phyloP scores from a whole-genome alignment of 2,113 vertebrate species.

The Malaclemys terrapin region DNA sequence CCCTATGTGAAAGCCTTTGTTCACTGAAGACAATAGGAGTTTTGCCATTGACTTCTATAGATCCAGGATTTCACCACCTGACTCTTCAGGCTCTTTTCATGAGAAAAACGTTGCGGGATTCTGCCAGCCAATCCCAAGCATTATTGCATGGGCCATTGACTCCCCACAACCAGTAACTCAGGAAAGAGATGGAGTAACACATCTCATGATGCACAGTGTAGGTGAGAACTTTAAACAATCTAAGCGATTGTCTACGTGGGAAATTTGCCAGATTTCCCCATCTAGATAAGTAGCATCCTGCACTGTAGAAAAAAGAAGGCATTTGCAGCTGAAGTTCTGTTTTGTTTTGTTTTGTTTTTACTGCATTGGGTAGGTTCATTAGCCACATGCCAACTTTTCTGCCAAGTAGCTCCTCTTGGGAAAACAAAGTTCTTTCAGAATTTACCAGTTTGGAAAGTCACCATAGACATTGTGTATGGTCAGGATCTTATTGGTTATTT shows the following conservation, averaged over 20 bases:
- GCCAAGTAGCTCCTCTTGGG: neutral
- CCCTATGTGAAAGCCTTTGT: neutral
- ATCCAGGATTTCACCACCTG: fast-evolving
- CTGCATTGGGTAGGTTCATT: neutral
- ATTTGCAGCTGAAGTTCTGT: fast-evolving
- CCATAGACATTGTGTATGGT: neutral
- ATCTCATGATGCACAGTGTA: too few species aligned
- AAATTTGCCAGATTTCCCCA: fast-evolving
- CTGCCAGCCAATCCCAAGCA: too few species aligned
- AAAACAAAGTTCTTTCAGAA: neutral
- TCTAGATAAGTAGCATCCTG: neutral
- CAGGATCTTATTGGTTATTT: neutral
- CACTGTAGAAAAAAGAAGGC: neutral
- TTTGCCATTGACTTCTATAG: neutral
- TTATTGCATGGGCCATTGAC: too few species aligned
- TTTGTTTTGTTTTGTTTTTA: neutral
- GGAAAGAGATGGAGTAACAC: too few species aligned
- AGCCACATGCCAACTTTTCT: neutral
- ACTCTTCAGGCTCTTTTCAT: neutral
- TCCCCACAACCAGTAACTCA: too few species aligned
- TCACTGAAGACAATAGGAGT: fast-evolving
- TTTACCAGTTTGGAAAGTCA: neutral
- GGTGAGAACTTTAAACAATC: too few species aligned
- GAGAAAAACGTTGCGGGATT: neutral
- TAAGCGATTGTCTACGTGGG: fast-evolving